Evolutionary conservation across 2,113 vertebrate genomes (phyloP).

Genomic region (Labeo catla): DNA sequence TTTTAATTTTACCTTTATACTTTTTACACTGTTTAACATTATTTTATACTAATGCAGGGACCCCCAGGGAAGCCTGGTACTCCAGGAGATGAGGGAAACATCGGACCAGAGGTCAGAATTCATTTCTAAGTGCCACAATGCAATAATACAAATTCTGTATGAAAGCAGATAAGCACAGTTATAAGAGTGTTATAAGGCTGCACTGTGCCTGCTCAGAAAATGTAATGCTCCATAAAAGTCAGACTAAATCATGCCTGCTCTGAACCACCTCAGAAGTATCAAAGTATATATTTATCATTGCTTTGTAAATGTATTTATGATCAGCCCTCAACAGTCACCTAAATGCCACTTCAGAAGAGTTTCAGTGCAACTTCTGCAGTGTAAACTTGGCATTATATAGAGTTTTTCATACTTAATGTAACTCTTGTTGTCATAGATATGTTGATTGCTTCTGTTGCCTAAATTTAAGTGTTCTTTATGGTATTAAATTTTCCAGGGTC

Average conservation of each 20-base stretch:
- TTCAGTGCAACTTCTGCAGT: neutral
- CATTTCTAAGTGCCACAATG: neutral
- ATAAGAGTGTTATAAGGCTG: neutral
- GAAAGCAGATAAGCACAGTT: neutral
- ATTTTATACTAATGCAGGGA: constrained; percentile 66
- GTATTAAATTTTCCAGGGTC: constrained; percentile 65
- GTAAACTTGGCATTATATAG: neutral
- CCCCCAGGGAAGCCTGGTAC: constrained; percentile 76
- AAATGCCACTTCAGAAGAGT: neutral
- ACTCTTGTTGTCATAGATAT: neutral
- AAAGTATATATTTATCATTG: neutral
- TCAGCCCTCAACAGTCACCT: neutral
- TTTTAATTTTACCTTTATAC: neutral
- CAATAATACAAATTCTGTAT: neutral
- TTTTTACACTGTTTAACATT: neutral
- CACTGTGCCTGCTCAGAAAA: neutral
- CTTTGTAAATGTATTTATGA: neutral
- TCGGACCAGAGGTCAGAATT: constrained; percentile 78
- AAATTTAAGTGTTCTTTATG: too few relatives aligned
- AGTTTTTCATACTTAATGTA: neutral
- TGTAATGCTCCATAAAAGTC: too few relatives aligned
- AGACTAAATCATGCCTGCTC: too few relatives aligned
- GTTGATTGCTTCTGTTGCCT: neutral
- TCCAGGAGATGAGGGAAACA: constrained; percentile 80
- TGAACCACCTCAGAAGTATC: neutral